Evolutionary conservation across 2,797 vertebrate species (phyloP).

Genomic region (Mastacembelus armatus): DNA sequence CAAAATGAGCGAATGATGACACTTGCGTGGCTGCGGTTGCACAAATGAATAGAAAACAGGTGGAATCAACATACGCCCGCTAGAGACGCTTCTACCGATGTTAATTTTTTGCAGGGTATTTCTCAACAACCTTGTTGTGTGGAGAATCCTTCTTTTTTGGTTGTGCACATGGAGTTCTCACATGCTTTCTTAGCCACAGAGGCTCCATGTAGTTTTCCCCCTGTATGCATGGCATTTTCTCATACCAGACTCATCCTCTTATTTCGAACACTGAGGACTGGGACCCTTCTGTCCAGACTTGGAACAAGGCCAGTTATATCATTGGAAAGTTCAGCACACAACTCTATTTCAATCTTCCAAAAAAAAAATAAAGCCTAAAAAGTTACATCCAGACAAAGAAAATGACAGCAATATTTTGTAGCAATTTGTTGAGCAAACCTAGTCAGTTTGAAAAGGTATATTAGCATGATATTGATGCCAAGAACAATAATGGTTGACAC

Average conservation of each 20-base stretch:
- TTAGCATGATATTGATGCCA: constrained; percentile 70
- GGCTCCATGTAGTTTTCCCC: constrained; percentile 14
- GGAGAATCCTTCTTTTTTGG: constrained; percentile 28
- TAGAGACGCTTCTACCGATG: constrained; percentile 57
- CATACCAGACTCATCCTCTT: constrained; percentile 47
- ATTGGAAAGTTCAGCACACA: constrained; percentile 46
- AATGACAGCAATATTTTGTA: constrained; percentile 63
- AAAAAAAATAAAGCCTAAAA: constrained; percentile 41
- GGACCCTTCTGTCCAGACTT: constrained; percentile 45
- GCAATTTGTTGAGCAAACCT: constrained; percentile 72
- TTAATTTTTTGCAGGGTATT: constrained; percentile 60
- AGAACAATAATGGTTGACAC: constrained; percentile 62
- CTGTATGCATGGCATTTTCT: constrained; percentile 36
- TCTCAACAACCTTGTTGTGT: constrained; percentile 28
- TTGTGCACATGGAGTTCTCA: constrained; percentile 39
- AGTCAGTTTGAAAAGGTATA: constrained; percentile 55
- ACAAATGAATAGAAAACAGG: constrained; percentile 79
- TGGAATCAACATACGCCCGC: constrained; percentile 59
- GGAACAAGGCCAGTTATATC: constrained; percentile 33
- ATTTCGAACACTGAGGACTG: constrained; percentile 48
- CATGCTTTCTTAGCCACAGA: constrained; percentile 35
- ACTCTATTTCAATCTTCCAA: constrained; percentile 44
- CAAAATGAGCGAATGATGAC: constrained; percentile 75
- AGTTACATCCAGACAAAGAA: constrained; percentile 54
- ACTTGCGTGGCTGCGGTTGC: constrained; percentile 70